These are phyloP conservation scores for Panagrolaimus sp. DNA, from an alignment of 1,140 invertebrate genomes.

Conservation along the genomic window DNA sequence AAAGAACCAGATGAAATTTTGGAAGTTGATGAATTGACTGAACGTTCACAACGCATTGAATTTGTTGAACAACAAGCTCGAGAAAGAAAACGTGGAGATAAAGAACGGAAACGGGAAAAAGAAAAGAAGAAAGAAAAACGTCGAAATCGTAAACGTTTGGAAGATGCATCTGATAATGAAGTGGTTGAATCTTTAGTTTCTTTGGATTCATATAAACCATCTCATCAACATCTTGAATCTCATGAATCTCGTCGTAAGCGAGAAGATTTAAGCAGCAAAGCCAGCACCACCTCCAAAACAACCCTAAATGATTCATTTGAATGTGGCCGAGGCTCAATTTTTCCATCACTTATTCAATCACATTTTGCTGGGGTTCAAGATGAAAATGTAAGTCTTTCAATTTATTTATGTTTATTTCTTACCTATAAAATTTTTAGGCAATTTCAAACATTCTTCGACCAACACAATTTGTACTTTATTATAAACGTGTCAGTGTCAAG, in stretches of 20 bases:
- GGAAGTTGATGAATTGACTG: neutral
- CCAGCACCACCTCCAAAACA: neutral
- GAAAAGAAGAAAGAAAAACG: neutral
- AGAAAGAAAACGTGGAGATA: neutral
- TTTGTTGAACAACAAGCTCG: conserved; percentile 10
- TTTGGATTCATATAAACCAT: neutral
- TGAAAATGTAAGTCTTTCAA: neutral
- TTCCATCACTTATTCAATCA: neutral
- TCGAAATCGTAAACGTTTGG: neutral
- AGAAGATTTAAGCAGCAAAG: neutral
- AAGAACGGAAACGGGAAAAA: neutral
- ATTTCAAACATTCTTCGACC: neutral
- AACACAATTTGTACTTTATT: conserved; percentile 10
- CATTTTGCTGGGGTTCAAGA: neutral
- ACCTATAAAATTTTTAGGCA: neutral
- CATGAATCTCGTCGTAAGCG: neutral
- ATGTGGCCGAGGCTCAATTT: neutral
- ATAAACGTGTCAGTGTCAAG: neutral
- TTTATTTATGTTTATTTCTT: conserved; percentile 3
- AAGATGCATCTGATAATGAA: no score
- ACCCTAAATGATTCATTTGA: neutral
- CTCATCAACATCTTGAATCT: neutral
- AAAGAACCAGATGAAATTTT: neutral
- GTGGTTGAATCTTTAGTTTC: no score
- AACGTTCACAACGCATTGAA: neutral